phyloP scores from a whole-genome alignment of 2,113 vertebrate genomes.

The Puntigrus tetrazona region DNA sequence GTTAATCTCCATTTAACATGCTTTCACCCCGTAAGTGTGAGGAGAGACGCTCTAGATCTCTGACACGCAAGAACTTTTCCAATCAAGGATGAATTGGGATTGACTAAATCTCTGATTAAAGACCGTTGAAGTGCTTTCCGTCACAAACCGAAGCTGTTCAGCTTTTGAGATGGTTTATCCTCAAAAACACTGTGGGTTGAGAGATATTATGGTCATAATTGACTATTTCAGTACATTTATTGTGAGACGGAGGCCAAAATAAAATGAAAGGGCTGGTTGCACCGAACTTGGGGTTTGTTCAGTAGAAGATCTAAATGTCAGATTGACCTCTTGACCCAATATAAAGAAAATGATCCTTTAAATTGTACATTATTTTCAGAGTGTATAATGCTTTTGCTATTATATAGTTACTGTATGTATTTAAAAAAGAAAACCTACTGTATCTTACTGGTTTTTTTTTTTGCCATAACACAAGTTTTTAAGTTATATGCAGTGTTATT shows the following conservation, averaged over 20 bases:
- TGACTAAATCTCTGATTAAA: neutral
- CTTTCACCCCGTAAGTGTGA: constrained; percentile 4
- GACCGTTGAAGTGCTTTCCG: neutral
- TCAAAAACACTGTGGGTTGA: neutral
- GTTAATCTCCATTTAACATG: constrained; percentile 36
- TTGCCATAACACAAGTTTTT: too few species aligned
- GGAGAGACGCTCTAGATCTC: constrained; percentile 4
- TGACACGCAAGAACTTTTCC: neutral
- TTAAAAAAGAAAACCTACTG: neutral
- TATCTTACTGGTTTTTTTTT: too few species aligned
- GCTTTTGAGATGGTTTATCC: neutral
- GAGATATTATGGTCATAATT: neutral
- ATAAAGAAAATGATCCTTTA: neutral
- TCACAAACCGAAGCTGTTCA: neutral
- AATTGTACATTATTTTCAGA: neutral
- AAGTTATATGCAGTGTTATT: too few species aligned
- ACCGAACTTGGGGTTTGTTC: neutral
- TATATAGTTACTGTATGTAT: neutral
- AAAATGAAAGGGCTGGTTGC: neutral
- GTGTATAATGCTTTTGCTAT: neutral
- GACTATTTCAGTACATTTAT: neutral
- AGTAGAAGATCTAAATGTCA: neutral
- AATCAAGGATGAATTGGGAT: constrained; percentile 7
- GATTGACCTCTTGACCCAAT: neutral
- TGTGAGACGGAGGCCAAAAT: neutral